Conservation (phyloP, 1,140 invertebrate species). For the Heliconius congener region DNA sequence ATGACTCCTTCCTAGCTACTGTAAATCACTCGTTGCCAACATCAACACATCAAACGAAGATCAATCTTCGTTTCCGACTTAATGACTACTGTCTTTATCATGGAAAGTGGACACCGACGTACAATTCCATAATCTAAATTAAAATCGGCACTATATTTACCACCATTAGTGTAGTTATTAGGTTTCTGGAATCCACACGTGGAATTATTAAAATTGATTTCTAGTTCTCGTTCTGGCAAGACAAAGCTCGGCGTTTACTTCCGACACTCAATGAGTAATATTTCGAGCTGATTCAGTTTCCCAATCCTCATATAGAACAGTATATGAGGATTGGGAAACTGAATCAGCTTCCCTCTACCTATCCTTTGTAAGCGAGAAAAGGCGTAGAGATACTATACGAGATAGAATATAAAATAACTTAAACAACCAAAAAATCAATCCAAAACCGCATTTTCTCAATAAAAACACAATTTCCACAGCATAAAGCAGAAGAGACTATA, state of each 20-base stretch:
- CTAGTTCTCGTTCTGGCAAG: not conserved
- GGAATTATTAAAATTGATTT: not conserved
- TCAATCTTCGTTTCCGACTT: conserved; percentile 5
- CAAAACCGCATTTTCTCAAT: not conserved
- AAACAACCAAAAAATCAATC: not conserved
- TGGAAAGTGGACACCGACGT: conserved; percentile 19
- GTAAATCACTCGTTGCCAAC: not conserved
- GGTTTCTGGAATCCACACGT: too few relatives aligned
- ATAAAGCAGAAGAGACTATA: conserved; percentile 39
- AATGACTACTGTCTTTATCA: not conserved
- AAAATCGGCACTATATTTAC: conserved; percentile 37
- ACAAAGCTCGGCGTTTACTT: not conserved
- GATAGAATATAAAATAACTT: too few relatives aligned
- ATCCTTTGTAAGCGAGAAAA: too few relatives aligned
- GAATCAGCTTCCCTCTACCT: too few relatives aligned
- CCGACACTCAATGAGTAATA: not conserved
- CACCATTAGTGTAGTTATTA: too few relatives aligned
- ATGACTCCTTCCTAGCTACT: not conserved
- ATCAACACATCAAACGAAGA: not conserved
- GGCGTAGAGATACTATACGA: too few relatives aligned
- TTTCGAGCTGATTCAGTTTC: too few relatives aligned
- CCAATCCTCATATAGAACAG: not conserved
- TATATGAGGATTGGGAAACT: not conserved
- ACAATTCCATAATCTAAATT: conserved; percentile 49
- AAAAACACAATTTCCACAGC: not conserved